Percentiles rank a stretch among this genome's conserved stretches.
Evolutionary conservation across 1,140 invertebrate genomes (phyloP).

Genomic region (Musca vetustissima): DNA sequence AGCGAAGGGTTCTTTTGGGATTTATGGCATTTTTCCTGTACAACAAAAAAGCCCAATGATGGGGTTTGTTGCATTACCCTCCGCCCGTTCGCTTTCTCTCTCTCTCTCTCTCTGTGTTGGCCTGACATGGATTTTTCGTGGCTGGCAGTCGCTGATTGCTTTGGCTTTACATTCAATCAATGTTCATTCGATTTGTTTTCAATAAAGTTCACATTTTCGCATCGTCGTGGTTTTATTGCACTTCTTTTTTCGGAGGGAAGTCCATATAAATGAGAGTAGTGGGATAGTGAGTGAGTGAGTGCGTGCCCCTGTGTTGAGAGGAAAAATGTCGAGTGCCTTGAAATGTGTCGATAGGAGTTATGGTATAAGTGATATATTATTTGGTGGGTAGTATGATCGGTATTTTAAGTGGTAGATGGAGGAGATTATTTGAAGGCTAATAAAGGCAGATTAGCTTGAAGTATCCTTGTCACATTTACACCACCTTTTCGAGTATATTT

Average conservation of each 20-base stretch:
- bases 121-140: constrained; percentile 8
- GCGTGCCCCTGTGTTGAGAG: background rate
- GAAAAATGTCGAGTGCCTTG: background rate
- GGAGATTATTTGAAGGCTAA: no score
- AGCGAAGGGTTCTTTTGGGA: no score
- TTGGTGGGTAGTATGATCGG: no score
- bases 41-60: background rate
- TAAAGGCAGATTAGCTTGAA: no score
- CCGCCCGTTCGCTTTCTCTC: no score
- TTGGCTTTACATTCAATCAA: constrained; percentile 24
- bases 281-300: background rate
- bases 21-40: background rate
- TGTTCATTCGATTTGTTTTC: constrained; percentile 23
- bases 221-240: constrained; percentile 1
- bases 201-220: constrained; percentile 22
- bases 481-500: no score
- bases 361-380: no score
- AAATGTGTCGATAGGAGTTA: background rate
- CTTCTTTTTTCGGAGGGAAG: no score
- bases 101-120: no score
- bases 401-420: no score
- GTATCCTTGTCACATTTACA: no score
- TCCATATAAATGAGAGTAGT: no score
- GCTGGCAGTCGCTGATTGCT: constrained; percentile 15
- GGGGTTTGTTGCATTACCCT: background rate